Percentiles rank a stretch among this genome's conserved stretches.
Evolutionary conservation across 2,888 invertebrate species (phyloP).

Genomic region (Oeneis ivallda): DNA sequence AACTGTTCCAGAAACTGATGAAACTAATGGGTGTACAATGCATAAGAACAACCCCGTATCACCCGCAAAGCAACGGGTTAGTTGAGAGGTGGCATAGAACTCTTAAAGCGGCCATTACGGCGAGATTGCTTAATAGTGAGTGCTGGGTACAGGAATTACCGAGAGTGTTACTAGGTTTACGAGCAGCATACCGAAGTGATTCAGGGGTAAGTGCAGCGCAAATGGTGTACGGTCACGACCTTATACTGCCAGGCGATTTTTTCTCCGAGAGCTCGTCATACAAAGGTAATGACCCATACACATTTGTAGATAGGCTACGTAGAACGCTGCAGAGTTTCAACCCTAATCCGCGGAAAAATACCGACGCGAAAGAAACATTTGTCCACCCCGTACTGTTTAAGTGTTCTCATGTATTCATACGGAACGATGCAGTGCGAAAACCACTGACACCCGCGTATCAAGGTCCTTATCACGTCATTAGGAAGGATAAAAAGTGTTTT

Average conservation of each 20-base stretch:
- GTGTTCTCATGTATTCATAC: constrained; percentile 23
- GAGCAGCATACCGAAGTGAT: constrained; percentile 17
- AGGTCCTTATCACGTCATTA: too few relatives aligned
- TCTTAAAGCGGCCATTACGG: constrained; percentile 27
- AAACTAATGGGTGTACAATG: constrained; percentile 9
- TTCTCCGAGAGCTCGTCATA: too few relatives aligned
- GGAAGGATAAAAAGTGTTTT: too few relatives aligned
- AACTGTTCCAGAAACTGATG: constrained; percentile 35
- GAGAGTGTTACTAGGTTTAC: constrained; percentile 25
- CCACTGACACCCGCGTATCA: constrained; percentile 27
- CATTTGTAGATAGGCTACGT: too few relatives aligned
- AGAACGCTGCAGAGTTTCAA: too few relatives aligned
- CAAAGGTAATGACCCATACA: too few relatives aligned
- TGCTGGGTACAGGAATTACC: constrained; percentile 25
- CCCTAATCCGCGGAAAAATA: too few relatives aligned
- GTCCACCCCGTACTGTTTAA: constrained; percentile 13
- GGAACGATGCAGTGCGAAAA: constrained; percentile 25
- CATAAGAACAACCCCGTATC: constrained; percentile 21
- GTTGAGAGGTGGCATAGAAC: too few relatives aligned
- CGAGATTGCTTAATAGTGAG: constrained; percentile 2
- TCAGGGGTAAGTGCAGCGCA: too few relatives aligned
- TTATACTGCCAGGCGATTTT: too few relatives aligned
- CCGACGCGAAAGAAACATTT: too few relatives aligned
- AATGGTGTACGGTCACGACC: too few relatives aligned
- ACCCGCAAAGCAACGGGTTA: constrained; percentile 33